Evolutionary conservation across 2,888 invertebrate species (phyloP).

Genomic region (Emmelina monodactyla): DNA sequence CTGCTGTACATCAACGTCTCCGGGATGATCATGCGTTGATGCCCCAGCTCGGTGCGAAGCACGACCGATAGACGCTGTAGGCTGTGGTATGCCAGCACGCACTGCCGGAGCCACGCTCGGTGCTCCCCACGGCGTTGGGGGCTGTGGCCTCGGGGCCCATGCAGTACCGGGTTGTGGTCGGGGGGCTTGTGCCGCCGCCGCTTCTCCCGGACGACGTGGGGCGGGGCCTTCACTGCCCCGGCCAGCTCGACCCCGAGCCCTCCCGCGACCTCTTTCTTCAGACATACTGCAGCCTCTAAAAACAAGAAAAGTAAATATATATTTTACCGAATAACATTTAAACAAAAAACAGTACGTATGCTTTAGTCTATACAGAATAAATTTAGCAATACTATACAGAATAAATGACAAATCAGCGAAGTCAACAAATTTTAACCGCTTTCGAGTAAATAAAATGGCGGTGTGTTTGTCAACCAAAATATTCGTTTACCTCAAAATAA

Average conservation of each 20-base stretch:
- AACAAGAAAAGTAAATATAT: no score
- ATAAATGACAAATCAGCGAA: no score
- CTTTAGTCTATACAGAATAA: no score
- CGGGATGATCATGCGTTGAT: slow-evolving; percentile 42
- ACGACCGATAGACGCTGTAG: slow-evolving; percentile 31
- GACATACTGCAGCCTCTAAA: neutral
- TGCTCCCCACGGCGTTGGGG: slow-evolving; percentile 47
- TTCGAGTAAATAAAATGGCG: no score
- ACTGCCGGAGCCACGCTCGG: slow-evolving; percentile 36
- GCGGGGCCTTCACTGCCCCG: slow-evolving; percentile 27
- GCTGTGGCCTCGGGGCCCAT: slow-evolving; percentile 46
- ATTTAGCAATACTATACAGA: no score
- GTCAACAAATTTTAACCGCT: no score
- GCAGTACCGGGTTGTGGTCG: slow-evolving; percentile 20
- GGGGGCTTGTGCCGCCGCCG: slow-evolving; percentile 17
- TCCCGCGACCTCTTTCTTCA: slow-evolving; percentile 34
- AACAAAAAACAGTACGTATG: no score
- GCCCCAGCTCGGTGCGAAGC: slow-evolving; percentile 39
- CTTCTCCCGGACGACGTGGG: slow-evolving; percentile 24
- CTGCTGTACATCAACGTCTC: slow-evolving; percentile 44
- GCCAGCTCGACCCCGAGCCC: slow-evolving; percentile 46
- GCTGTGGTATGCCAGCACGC: slow-evolving; percentile 36
- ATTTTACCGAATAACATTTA: no score
- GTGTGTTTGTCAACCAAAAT: no score
- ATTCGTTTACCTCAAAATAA: no score